Evolutionary conservation across 2,888 invertebrate species (phyloP), one percentile per base, ranked within the genome.

Genomic region (Apodemia duryi): DNA sequence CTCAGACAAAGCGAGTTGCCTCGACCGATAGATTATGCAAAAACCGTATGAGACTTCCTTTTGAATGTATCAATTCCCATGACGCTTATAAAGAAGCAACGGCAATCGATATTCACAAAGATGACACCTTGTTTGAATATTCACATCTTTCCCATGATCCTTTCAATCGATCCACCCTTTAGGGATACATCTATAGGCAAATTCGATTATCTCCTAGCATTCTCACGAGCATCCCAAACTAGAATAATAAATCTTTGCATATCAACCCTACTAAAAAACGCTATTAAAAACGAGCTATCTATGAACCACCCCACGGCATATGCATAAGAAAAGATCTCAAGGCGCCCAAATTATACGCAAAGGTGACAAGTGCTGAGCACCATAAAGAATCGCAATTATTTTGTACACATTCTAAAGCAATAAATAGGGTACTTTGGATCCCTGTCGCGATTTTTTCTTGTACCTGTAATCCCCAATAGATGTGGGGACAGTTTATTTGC

Each of bases 101-200:
- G 85, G 84, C 91, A 87, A 91, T 91, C 91, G 91, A 91, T 91
- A 91, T 91, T 89, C 91, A 88, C 82, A 83, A 81, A 85, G 91
- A 91, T 91, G 91, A 91, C 91, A 91, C 90, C 91, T 91, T 91
- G 89, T 91, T 91, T 91, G 91, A 91, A 91, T 91, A 91, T 90
- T 83, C 88, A 83, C 84, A 81, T 85, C 79, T 78, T 91, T 91
- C 91, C 91, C 91, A 86, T 89, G 81, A 77, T 80, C 80, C 75
- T 74, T 78, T 74, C 80, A 81, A 81, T 83, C 82, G 84, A 77
- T 73, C 73, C 68, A 85, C 54, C 54, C 54, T 54, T 54, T 54
- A 64, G 46, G 74, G 88, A 86, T 85, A 84, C 80, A 78, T 82
- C 83, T 89, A 85, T 90, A 91, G 88, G 91, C 91, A 91, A 91